These are phyloP conservation scores for Antedon mediterranea DNA, from an alignment of 53 echinoderm and acorn worm genomes.

Conservation along the genomic window DNA sequence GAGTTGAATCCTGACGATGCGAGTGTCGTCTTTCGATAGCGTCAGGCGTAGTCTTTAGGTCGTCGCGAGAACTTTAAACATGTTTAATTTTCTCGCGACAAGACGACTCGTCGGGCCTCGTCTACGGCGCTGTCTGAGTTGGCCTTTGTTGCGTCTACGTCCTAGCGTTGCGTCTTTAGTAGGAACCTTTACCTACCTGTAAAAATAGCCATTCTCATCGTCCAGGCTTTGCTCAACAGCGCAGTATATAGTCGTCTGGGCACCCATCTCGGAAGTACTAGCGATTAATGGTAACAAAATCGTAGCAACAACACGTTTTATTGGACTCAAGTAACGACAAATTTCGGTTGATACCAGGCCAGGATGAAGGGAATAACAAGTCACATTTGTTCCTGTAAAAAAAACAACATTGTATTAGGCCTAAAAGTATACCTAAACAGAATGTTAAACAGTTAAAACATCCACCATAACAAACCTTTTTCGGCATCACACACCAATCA, in stretches of 20 bases:
- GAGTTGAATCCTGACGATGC: too few species aligned
- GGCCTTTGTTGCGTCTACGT: too few species aligned
- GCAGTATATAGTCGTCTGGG: slow-evolving; percentile 50
- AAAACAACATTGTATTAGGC: neutral
- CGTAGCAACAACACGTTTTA: neutral
- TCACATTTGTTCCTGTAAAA: slow-evolving; percentile 61
- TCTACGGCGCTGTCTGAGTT: too few species aligned
- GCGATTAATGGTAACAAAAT: neutral
- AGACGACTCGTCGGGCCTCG: too few species aligned
- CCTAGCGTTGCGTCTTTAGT: too few species aligned
- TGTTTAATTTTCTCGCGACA: too few species aligned
- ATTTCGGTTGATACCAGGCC: slow-evolving; percentile 57
- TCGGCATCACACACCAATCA: neutral
- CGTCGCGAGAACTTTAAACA: too few species aligned
- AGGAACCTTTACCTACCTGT: slow-evolving; percentile 20
- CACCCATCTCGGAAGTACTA: slow-evolving; percentile 32
- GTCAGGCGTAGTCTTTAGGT: too few species aligned
- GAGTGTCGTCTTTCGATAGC: too few species aligned
- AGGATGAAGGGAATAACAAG: slow-evolving; percentile 61
- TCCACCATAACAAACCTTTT: neutral
- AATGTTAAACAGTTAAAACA: too few species aligned
- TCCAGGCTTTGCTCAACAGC: slow-evolving; percentile 42
- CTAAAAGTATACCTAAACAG: too few species aligned
- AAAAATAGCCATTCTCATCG: slow-evolving; percentile 30
- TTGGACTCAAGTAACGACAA: slow-evolving; percentile 16